Evolutionary conservation across 2,888 invertebrate species (phyloP).

Genomic region (Acanthosepion pharaonis): DNA sequence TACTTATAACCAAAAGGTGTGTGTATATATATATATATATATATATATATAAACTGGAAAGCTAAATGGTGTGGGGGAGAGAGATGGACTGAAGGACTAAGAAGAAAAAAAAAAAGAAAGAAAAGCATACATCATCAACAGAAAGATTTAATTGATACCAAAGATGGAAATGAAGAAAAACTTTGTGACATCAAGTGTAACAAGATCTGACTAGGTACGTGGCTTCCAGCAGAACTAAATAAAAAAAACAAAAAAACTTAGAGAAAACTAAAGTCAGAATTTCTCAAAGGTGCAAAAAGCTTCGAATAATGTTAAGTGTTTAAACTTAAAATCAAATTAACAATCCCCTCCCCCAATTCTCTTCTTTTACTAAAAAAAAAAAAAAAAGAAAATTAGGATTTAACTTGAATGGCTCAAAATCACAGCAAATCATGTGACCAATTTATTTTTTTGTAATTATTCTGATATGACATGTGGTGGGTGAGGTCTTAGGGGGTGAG

Average conservation of each 20-base stretch:
- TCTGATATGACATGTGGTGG: conserved; percentile 33
- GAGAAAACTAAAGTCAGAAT: background rate
- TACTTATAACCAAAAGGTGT: no score
- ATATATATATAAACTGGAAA: no score
- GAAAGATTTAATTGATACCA: background rate
- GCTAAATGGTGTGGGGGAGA: background rate
- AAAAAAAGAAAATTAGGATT: background rate
- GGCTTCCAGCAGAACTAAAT: background rate
- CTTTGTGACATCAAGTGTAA: conserved; percentile 15
- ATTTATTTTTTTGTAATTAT: background rate
- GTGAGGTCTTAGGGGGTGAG: conserved; percentile 33
- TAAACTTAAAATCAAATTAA: background rate
- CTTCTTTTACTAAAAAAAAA: background rate
- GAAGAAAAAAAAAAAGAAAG: background rate
- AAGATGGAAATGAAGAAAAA: background rate
- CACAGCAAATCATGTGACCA: conserved; percentile 33
- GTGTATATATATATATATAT: no score
- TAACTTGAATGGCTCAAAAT: background rate
- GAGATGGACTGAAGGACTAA: background rate
- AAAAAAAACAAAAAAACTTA: background rate
- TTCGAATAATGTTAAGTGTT: background rate
- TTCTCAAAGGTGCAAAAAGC: conserved; percentile 2
- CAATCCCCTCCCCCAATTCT: background rate
- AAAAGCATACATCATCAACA: background rate
- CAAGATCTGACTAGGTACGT: background rate